Evolutionary conservation across 2,113 vertebrate species (phyloP).

Genomic region (Numida meleagris): DNA sequence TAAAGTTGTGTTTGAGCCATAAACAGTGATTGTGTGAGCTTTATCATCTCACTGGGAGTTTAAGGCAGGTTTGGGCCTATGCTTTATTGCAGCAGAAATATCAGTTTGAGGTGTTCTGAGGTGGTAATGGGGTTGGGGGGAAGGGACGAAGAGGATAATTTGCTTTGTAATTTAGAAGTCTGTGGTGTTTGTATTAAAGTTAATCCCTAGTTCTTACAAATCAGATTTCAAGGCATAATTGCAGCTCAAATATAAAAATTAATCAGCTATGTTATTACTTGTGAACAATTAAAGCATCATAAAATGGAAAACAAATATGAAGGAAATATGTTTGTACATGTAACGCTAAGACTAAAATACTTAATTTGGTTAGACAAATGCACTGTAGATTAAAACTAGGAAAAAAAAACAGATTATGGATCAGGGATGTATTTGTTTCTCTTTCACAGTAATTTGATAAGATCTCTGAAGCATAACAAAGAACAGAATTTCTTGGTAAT

Average conservation of each 20-base stretch:
- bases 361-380: conserved; percentile 45
- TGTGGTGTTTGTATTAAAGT: not conserved
- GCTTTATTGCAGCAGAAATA: not conserved
- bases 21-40: not conserved
- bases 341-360: not conserved
- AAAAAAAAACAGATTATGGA: not conserved
- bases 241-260: conserved; percentile 47
- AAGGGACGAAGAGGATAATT: not conserved
- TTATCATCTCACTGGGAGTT: not conserved
- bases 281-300: conserved; percentile 49
- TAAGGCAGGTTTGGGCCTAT: not conserved
- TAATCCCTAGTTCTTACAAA: conserved; percentile 13
- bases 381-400: conserved; percentile 13
- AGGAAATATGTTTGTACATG: not conserved
- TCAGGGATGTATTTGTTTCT: conserved; percentile 1
- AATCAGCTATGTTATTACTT: conserved; percentile 60
- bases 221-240: conserved; percentile 59
- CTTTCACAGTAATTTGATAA: not conserved
- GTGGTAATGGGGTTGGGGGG: not conserved
- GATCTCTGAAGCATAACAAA: conserved; percentile 3
- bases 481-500: not conserved
- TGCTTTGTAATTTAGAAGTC: conserved; percentile 22
- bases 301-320: conserved; percentile 22
- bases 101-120: not conserved
- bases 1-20: not conserved